phyloP scores from a whole-genome alignment of 2,113 vertebrate genomes.

The Siniperca chuatsi region DNA sequence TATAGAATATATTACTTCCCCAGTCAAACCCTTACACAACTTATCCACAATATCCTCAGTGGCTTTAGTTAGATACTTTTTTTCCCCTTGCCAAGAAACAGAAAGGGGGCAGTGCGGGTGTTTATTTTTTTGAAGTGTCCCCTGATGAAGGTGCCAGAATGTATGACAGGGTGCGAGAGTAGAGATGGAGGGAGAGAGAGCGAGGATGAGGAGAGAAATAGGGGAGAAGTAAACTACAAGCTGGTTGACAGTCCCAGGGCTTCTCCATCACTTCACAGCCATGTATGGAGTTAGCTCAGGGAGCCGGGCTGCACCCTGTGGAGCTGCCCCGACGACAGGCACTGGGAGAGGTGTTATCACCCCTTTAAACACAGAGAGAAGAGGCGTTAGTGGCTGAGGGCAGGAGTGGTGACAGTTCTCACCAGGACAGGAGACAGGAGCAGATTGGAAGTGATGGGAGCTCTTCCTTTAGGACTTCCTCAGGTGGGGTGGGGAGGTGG shows the following conservation, averaged over 20 bases:
- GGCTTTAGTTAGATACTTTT: not conserved
- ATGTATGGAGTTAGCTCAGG: conserved; percentile 32
- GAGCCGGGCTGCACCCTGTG: conserved; percentile 41
- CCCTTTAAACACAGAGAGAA: conserved; percentile 66
- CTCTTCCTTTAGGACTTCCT: conserved; percentile 61
- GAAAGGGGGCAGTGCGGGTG: not conserved
- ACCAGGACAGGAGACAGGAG: conserved; percentile 64
- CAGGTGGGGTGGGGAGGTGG: conserved; percentile 18
- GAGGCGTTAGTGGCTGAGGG: conserved; percentile 63
- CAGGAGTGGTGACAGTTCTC: conserved; percentile 74
- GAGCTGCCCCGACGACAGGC: conserved; percentile 57
- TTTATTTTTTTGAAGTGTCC: conserved; percentile 71
- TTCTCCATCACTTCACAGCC: conserved; percentile 72
- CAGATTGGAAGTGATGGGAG: conserved; percentile 61
- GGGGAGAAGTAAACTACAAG: conserved; percentile 66
- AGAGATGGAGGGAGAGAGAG: conserved; percentile 17
- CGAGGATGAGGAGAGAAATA: conserved; percentile 50
- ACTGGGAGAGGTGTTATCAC: conserved; percentile 71
- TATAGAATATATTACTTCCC: not conserved
- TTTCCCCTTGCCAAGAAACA: not conserved
- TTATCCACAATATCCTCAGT: not conserved
- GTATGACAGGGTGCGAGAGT: conserved; percentile 66
- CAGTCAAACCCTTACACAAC: not conserved
- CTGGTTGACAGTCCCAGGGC: conserved; percentile 60
- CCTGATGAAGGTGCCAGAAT: conserved; percentile 58